phyloP scores from a whole-genome alignment of 2,113 vertebrate genomes.

The Stercorarius parasiticus region DNA sequence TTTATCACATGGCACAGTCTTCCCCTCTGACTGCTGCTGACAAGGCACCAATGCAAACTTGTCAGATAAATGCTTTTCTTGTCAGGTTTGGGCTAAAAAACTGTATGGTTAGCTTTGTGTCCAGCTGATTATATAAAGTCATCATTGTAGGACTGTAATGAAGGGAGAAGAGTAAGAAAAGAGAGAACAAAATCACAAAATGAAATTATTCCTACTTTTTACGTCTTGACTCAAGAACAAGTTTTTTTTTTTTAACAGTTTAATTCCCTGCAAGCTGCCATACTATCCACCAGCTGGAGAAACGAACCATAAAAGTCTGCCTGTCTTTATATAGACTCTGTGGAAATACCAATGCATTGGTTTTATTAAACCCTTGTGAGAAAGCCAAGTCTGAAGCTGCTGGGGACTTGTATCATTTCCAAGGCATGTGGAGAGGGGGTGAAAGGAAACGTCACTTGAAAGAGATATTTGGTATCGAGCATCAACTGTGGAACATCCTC shows the following conservation, averaged over 20 bases:
- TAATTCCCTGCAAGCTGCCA: background rate
- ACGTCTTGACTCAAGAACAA: background rate
- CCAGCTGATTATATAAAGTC: background rate
- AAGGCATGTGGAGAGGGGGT: constrained; percentile 85
- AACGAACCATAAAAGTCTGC: background rate
- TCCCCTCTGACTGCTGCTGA: background rate
- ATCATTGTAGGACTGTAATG: background rate
- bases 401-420: constrained; percentile 90
- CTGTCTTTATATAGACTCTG: background rate
- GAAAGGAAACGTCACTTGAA: constrained; percentile 95
- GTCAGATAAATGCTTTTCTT: background rate
- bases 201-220: background rate
- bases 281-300: background rate
- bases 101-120: background rate
- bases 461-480: constrained; percentile 88
- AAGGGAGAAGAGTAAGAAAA: background rate
- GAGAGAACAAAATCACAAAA: background rate
- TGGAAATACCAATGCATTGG: background rate
- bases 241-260: background rate
- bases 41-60: background rate
- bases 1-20: background rate
- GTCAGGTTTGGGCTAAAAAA: background rate
- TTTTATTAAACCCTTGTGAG: constrained; percentile 82
- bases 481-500: constrained; percentile 85
- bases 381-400: constrained; percentile 89